A percentile compares a stretch with the other conserved stretches of the same genome.
phyloP scores from a whole-genome alignment of 1,140 invertebrate species.

The Leptinotarsa texana region DNA sequence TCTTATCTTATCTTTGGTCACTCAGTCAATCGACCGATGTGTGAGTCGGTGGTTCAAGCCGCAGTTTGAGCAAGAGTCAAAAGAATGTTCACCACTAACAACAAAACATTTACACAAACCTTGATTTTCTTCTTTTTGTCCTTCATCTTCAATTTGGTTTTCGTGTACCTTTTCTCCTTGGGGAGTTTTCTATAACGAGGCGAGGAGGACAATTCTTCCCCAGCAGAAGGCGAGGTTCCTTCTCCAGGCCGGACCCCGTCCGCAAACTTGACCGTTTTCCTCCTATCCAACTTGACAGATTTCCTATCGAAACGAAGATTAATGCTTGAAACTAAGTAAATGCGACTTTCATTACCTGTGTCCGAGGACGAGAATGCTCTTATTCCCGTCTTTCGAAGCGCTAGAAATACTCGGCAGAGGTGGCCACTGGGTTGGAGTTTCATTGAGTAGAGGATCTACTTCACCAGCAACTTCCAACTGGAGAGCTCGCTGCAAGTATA shows the following conservation, averaged over 20 bases:
- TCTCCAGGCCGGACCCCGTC: constrained; percentile 69
- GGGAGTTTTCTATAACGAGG: constrained; percentile 59
- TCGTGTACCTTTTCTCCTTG: constrained; percentile 60
- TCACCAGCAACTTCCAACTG: constrained; percentile 54
- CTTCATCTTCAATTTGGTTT: constrained; percentile 58
- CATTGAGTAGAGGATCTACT: constrained; percentile 30
- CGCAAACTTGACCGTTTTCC: constrained; percentile 64
- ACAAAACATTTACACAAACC: constrained; percentile 25
- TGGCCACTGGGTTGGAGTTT: constrained; percentile 43
- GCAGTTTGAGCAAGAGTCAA: constrained; percentile 4
- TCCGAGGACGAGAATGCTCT: constrained; percentile 44
- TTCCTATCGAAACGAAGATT: background rate
- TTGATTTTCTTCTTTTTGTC: constrained; percentile 61
- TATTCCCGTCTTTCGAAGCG: constrained; percentile 37
- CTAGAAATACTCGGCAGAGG: constrained; percentile 35
- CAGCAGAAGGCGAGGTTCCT: constrained; percentile 67
- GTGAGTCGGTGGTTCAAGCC: too few relatives aligned
- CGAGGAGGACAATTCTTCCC: constrained; percentile 67
- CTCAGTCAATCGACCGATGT: too few relatives aligned
- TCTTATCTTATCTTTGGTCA: too few relatives aligned
- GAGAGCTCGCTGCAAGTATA: constrained; percentile 42
- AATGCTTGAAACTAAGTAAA: background rate
- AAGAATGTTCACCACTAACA: too few relatives aligned
- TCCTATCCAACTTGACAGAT: constrained; percentile 14
- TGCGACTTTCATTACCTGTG: background rate